Evolutionary conservation across 2,113 vertebrate genomes (phyloP).

Genomic region (Cyprinodon tularosa): DNA sequence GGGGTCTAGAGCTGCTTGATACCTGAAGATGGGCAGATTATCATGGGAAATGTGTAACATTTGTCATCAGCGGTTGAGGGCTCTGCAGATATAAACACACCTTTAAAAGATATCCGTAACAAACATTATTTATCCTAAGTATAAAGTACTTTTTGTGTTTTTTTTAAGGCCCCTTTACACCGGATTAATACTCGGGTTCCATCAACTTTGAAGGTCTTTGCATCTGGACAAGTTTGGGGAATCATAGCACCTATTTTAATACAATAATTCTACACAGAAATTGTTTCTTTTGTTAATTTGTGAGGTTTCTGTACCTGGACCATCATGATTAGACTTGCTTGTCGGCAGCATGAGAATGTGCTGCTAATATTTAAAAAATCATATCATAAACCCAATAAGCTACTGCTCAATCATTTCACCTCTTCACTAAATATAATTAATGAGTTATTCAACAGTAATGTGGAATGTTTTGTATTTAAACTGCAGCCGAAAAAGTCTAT

Average conservation of each 20-base stretch:
- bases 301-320: too few species aligned
- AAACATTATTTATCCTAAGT: background rate
- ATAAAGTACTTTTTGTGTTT: background rate
- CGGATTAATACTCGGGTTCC: background rate
- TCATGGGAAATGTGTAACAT: constrained; percentile 84
- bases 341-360: too few species aligned
- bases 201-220: background rate
- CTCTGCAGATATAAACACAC: constrained; percentile 79
- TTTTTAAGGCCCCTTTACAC: background rate
- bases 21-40: constrained; percentile 80
- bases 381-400: too few species aligned
- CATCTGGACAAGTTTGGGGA: background rate
- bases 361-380: too few species aligned
- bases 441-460: too few species aligned
- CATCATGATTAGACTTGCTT: too few species aligned
- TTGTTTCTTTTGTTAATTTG: too few species aligned
- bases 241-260: background rate
- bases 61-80: constrained; percentile 71
- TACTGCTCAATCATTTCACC: too few species aligned
- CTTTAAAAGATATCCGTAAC: constrained; percentile 1
- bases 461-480: too few species aligned
- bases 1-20: constrained; percentile 54
- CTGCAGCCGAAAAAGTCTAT: too few species aligned
- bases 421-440: too few species aligned
- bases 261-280: too few species aligned